phyloP scores from a whole-genome alignment of 2,113 vertebrate species.

The Psophia crepitans region DNA sequence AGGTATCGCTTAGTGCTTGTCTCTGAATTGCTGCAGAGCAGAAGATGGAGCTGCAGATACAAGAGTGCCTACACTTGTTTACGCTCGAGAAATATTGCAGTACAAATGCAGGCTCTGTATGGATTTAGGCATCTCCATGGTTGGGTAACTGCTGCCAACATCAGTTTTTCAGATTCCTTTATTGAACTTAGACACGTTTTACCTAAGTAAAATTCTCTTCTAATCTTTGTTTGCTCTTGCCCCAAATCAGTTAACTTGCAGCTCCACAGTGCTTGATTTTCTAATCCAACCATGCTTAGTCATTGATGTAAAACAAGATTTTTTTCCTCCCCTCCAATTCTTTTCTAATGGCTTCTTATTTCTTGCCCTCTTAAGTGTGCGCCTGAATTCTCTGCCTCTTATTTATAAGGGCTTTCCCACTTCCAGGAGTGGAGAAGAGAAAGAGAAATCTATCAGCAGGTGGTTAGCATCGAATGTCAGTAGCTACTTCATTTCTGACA shows the following conservation, averaged over 20 bases:
- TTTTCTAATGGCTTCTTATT: neutral
- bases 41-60: neutral
- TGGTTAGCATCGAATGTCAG: constrained; percentile 12
- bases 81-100: neutral
- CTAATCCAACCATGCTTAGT: neutral
- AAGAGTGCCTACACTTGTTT: neutral
- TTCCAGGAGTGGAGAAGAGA: constrained; percentile 19
- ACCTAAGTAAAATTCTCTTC: neutral
- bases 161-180: neutral
- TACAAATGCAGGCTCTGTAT: neutral
- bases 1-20: neutral
- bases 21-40: neutral
- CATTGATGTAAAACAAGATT: neutral
- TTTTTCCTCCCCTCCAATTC: neutral
- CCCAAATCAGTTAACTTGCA: neutral
- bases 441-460: constrained; percentile 26
- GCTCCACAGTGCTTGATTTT: neutral
- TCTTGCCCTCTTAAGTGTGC: neutral
- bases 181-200: neutral
- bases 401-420: neutral
- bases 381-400: neutral
- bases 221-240: neutral
- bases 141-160: neutral
- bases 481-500: neutral
- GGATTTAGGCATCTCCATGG: neutral